Percentiles rank a stretch among this genome's conserved stretches.
Evolutionary conservation across 2,113 vertebrate species (phyloP).

Genomic region (Sebastes fasciatus): DNA sequence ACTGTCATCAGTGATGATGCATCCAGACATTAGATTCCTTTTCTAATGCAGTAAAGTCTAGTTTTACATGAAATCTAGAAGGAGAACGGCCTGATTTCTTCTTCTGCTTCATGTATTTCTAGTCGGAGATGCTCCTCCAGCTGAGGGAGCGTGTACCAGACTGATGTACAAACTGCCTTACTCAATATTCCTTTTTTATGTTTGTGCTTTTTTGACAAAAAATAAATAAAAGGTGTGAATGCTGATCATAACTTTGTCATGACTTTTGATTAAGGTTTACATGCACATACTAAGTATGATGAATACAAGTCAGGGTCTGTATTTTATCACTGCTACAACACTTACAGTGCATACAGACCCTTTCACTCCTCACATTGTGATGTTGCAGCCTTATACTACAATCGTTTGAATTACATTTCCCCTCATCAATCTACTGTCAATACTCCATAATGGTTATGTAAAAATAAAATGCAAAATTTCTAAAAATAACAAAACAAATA

Average conservation of each 20-base stretch:
- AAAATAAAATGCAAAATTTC: no score
- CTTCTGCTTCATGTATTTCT: conserved; percentile 36
- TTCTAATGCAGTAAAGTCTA: conserved; percentile 66
- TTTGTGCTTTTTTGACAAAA: conserved; percentile 81
- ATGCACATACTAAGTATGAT: not conserved
- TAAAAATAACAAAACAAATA: no score
- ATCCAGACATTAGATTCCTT: conserved; percentile 46
- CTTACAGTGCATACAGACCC: no score
- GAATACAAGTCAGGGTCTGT: not conserved
- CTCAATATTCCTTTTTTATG: conserved; percentile 80
- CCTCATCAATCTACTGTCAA: no score
- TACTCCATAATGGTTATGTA: no score
- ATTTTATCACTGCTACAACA: not conserved
- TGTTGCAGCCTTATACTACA: no score
- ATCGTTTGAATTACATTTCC: no score
- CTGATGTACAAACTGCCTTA: conserved; percentile 84
- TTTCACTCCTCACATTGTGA: no score
- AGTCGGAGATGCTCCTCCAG: conserved; percentile 52
- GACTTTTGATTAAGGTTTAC: not conserved
- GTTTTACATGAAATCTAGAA: conserved; percentile 15
- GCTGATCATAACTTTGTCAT: conserved; percentile 7
- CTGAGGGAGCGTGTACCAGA: conserved; percentile 57
- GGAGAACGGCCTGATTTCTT: not conserved
- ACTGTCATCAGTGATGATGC: conserved; percentile 51
- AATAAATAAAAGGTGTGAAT: conserved; percentile 71